Conservation (phyloP, 2,888 invertebrate genomes). For the Lithophane ornitopus region DNA sequence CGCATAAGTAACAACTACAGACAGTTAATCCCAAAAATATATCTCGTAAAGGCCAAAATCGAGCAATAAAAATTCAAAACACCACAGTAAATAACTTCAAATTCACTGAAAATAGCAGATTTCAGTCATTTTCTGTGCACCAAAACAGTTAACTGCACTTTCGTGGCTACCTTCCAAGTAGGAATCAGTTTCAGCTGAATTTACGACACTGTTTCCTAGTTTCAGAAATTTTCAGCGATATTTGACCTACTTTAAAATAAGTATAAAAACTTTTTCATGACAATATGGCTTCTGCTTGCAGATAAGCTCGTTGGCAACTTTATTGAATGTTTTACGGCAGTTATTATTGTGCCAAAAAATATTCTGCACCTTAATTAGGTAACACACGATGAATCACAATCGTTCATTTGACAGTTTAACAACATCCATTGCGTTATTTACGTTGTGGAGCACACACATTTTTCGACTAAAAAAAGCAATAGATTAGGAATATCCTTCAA, state of each 20-base stretch:
- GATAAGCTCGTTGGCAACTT: not conserved
- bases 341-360: not conserved
- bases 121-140: conserved; percentile 40
- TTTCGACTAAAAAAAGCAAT: no score
- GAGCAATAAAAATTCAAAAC: not conserved
- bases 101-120: conserved; percentile 29
- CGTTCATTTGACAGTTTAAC: no score
- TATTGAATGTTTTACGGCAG: not conserved
- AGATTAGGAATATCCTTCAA: no score
- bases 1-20: not conserved
- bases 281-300: conserved; percentile 5
- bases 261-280: conserved; percentile 9
- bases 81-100: conserved; percentile 23
- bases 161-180: conserved; percentile 57
- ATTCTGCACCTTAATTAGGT: no score
- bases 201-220: conserved; percentile 47
- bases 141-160: conserved; percentile 45
- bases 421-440: no score
- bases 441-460: no score
- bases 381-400: no score
- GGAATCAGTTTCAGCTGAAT: conserved; percentile 37
- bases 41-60: not conserved
- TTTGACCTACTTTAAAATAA: conserved; percentile 46
- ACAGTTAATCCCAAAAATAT: not conserved
- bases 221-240: conserved; percentile 20